Base-by-base conservation (phyloP, 2,797 vertebrate genomes). In the Chaetophractus vellerosus region DNA sequence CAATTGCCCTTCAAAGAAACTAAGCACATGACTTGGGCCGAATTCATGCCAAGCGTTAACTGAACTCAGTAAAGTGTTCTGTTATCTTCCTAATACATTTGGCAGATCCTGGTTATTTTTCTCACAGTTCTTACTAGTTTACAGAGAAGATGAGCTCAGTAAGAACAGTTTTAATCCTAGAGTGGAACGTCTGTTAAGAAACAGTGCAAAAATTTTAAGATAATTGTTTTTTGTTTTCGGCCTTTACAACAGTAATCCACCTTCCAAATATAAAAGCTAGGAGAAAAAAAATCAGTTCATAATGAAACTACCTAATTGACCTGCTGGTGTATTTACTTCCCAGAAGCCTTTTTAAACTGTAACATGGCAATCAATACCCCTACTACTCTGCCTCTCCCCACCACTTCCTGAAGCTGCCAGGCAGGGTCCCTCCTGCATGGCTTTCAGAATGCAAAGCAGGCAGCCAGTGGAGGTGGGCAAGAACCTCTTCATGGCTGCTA, bases 251-350 rank as follows among this genome's bases (percentile, higher is more conserved):
- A 83, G 71, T n/a, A 87, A 79, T 48, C 26, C 78, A 71, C 48
- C 15, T 41, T 83, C 52, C 52, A 9, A 88, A 92, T 69, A 88
- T 59, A 52, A 66, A 82, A 91, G 15, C 6, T 26, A 36, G 24
- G 12, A 63, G 45, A 26, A 63, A 50, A 50, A 90, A 92, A 89
- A 36, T 48, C 28, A 87, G 28, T 55, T 18, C 26, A 59, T 79
- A 66, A 92, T 66, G 6, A 93, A 91, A 80, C 90, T 64, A 64
- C 2, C 6, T 41, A 75, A 45, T 21, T 88, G 36, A 83, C 8
- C 76, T 79, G 71, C 80, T 76, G 11, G n/a, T 95, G 10, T 76
- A 63, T 76, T 95, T 50, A 55, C 36, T 82, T 82, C 78, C 78
- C 33, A 48, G 38, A 9, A 72, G 5, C 12, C 24, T 66, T 74